Base-by-base conservation (phyloP, 1,140 invertebrate genomes). In the Eulimnadia texana region DNA sequence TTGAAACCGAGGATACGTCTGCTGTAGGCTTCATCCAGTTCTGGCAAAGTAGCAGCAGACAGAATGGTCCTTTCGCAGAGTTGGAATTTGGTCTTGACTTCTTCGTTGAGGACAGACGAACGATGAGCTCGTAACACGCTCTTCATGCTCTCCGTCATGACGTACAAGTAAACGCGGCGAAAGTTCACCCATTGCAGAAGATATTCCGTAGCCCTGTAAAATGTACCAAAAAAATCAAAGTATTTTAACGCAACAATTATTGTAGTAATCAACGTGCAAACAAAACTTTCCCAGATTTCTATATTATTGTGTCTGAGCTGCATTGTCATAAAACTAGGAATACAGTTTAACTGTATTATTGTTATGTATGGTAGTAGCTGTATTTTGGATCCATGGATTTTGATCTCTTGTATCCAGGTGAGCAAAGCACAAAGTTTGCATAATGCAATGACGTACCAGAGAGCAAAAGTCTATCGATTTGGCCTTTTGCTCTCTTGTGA, bases 91-190 rank as follows among this genome's bases (percentile, higher is more conserved):
- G 76, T 74, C 70, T 85, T 86, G 3, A 86, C 77, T 50, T 92
- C 84, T 13, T 85, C 82, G 19, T 79, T 81, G 11, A 94, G 76
- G 51, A 93, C 73, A 47, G 84, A 79, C 63, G 83, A 78, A 64
- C 86, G 84, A 72, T 93, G 87, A 29, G 81, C 77, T 1, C 88
- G 76, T 61, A 95, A 85, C 47, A 93, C 83, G 66, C 82, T 83
- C 61, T 90, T 88, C 67, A 93, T 83, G 69, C 90, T 91, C 70
- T 91, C 88, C 1, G 90, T 92, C 85, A 95, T 92, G 42, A 89
- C 82, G 69, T 90, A 92, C n/a, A 93, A 74, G 70, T 95, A 95
- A 66, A 89, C 82, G 1, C 89, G 81, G 3, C 89, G 78, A 70
- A 93, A 86, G 68, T 90, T 88, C 68, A 88, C 82, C 89, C 89